phyloP scores from a whole-genome alignment of 2,888 invertebrate genomes.

The Orthonychiurus folsomi region DNA sequence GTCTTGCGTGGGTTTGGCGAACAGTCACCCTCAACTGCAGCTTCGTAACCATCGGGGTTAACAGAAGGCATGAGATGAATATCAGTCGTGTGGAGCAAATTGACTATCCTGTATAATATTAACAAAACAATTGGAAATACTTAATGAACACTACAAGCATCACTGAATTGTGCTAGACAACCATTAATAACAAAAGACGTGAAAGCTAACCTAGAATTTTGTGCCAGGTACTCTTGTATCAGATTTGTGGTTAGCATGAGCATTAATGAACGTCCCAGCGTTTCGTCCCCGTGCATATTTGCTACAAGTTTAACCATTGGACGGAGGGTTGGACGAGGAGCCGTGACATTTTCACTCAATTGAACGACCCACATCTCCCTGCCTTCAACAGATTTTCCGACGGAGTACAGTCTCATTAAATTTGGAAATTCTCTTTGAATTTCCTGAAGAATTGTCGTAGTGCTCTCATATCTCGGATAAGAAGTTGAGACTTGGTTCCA shows the following conservation, averaged over 20 bases:
- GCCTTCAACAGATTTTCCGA: constrained; percentile 76
- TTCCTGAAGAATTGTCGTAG: constrained; percentile 56
- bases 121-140: not conserved
- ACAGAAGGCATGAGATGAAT: constrained; percentile 93
- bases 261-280: constrained; percentile 73
- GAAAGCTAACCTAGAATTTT: constrained; percentile 34
- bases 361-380: constrained; percentile 73
- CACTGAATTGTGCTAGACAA: not conserved
- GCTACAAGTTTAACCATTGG: constrained; percentile 91
- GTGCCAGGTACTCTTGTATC: constrained; percentile 47
- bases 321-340: constrained; percentile 53
- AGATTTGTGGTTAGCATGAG: constrained; percentile 77
- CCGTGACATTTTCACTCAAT: constrained; percentile 56
- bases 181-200: not conserved
- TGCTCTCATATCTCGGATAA: constrained; percentile 63
- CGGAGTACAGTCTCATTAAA: constrained; percentile 59
- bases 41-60: constrained; percentile 94
- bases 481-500: constrained; percentile 20
- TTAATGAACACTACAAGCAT: not conserved
- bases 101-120: constrained; percentile 53
- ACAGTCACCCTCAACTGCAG: constrained; percentile 72
- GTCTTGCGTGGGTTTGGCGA: constrained; percentile 56
- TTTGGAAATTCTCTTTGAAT: constrained; percentile 59
- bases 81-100: constrained; percentile 73
- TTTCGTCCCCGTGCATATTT: constrained; percentile 95